Base-by-base conservation (phyloP, 2,797 vertebrate genomes). In the Oreochromis grahami region DNA sequence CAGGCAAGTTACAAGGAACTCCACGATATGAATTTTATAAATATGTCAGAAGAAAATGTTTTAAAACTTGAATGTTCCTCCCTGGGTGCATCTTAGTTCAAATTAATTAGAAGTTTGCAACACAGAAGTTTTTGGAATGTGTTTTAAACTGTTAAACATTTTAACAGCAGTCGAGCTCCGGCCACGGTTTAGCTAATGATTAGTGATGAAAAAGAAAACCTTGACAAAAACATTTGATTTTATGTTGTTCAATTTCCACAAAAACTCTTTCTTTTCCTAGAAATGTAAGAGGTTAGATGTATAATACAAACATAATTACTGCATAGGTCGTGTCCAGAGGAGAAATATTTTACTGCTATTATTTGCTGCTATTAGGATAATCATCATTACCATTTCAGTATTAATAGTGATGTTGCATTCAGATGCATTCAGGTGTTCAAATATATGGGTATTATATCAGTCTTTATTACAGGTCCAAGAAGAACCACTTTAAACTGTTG, bases 71-170 rank as follows among this genome's bases (percentile, higher is more conserved):
- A 74, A 19, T 74, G 34, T 65, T n/a, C 2, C 34, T 65, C 43
- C 24, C 14, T 10, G 21, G 0, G 8, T 45, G 8, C 24, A 15
- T 10, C 43, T n/a, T 12, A 29, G 1, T 0, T 72, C 0, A 29
- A 48, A 29, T 19, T 17, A 60, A 36, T 36, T 60, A 60, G 1
- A 60, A 60, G 29, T 60, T 60, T 60, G 34, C 15, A 60, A 0
- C 9, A 60, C 3, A 60, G 29, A 60, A 60, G 17, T 36, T 63
- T 63, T 63, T 1, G 36, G 32, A 50, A 29, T 72, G 9, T 0
- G 0, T 19, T 45, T 70, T 45, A 45, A 70, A 48, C 8, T 48
- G 26, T 26, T 26, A 9, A 29, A 32, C 26, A 48, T 72, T 7
- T 55, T 15, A 72, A 11, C 24, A 26, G 9, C 68, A 29, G 24